Percentiles rank a stretch among this genome's conserved stretches.
phyloP scores from a whole-genome alignment of 2,797 vertebrate species.

The Erithacus rubecula region DNA sequence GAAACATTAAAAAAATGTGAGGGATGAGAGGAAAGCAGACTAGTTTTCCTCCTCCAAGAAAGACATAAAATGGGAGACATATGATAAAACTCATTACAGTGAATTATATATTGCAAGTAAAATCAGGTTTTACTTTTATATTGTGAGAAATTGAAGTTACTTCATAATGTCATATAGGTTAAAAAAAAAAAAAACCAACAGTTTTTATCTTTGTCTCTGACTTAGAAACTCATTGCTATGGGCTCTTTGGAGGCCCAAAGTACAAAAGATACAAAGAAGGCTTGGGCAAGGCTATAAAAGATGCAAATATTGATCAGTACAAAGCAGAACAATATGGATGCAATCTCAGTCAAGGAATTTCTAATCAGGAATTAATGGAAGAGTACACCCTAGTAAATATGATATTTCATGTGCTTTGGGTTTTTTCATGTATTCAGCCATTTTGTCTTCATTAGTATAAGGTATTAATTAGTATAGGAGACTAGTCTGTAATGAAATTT shows the following conservation, averaged over 20 bases:
- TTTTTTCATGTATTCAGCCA: background rate
- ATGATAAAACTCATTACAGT: background rate
- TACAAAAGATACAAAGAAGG: background rate
- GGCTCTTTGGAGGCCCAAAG: background rate
- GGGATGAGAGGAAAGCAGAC: background rate
- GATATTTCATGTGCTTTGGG: rapidly evolving
- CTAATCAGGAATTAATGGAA: background rate
- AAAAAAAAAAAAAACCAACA: background rate
- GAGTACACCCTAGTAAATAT: background rate
- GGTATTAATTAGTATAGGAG: background rate
- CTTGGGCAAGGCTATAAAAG: background rate
- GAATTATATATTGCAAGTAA: background rate
- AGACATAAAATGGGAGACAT: background rate
- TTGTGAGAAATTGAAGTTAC: background rate
- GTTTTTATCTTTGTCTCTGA: background rate
- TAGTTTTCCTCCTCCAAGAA: background rate
- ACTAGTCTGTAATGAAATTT: background rate
- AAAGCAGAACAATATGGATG: background rate
- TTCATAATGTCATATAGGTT: background rate
- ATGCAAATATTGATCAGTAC: background rate
- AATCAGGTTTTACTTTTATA: background rate
- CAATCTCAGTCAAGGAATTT: background rate
- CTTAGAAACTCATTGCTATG: background rate
- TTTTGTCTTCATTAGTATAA: background rate
- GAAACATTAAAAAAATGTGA: background rate